Percentiles rank a stretch among this genome's conserved stretches.
phyloP scores from a whole-genome alignment of 2,888 invertebrate species.

The Ptychoptera albimana region DNA sequence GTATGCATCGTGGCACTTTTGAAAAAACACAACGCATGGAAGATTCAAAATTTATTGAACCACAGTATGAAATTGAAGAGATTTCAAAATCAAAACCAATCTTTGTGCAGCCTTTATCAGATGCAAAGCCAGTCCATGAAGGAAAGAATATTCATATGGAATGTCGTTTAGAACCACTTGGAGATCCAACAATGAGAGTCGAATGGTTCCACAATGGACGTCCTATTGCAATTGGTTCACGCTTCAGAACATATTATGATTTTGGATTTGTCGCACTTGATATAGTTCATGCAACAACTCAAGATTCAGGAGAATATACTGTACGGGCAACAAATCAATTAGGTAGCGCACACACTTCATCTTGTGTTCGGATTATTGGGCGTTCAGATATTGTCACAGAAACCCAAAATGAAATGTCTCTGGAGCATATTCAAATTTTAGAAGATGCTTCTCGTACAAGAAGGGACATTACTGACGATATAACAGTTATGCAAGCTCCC shows the following conservation, averaged over 20 bases:
- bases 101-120: slow-evolving; percentile 76
- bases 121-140: slow-evolving; percentile 71
- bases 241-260: slow-evolving; percentile 90
- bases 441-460: slow-evolving; percentile 63
- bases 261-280: slow-evolving; percentile 96
- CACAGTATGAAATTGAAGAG: slow-evolving; percentile 80
- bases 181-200: slow-evolving; percentile 88
- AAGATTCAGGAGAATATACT: slow-evolving; percentile 92
- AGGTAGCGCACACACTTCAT: slow-evolving; percentile 82
- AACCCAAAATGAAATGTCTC: slow-evolving; percentile 79
- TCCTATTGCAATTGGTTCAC: slow-evolving; percentile 73
- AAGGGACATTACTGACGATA: slow-evolving; percentile 60
- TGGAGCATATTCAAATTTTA: slow-evolving; percentile 81
- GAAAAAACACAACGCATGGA: slow-evolving; percentile 81
- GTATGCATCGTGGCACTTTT: slow-evolving; percentile 72
- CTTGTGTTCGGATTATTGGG: slow-evolving; percentile 74
- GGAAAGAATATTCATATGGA: slow-evolving; percentile 84
- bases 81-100: slow-evolving; percentile 90
- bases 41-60: slow-evolving; percentile 69
- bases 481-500: slow-evolving; percentile 69
- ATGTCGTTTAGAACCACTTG: slow-evolving; percentile 86
- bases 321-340: slow-evolving; percentile 84
- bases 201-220: slow-evolving; percentile 93
- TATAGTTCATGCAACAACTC: slow-evolving; percentile 82
- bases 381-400: slow-evolving; percentile 72